phyloP scores from a whole-genome alignment of 2,113 vertebrate genomes.

The Sylvietta virens region DNA sequence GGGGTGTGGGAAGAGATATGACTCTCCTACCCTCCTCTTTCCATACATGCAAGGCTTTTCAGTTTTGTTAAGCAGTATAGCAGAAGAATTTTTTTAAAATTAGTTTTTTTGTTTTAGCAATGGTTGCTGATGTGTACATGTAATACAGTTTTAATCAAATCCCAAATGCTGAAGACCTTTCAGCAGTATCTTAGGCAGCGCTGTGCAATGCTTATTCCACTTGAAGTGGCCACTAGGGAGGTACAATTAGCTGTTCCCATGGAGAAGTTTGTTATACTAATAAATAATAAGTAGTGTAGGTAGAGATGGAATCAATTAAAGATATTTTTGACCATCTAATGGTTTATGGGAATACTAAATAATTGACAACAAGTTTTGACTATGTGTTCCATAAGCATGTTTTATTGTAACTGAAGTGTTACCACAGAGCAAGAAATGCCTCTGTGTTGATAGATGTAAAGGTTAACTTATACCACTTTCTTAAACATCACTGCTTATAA shows the following conservation, averaged over 20 bases:
- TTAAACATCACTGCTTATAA: conserved; percentile 6
- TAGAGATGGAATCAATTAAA: conserved; percentile 94
- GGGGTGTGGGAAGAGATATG: background rate
- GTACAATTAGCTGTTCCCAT: conserved; percentile 92
- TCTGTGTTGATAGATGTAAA: background rate
- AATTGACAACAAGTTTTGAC: conserved; percentile 75
- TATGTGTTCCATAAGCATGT: conserved; percentile 47
- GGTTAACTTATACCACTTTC: conserved; percentile 26
- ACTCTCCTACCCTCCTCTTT: background rate
- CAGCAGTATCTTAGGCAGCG: conserved; percentile 74
- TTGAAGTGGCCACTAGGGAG: conserved; percentile 88
- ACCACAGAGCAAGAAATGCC: conserved; percentile 5
- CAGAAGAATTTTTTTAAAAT: conserved; percentile 66
- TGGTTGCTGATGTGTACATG: conserved; percentile 71
- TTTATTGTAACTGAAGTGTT: conserved; percentile 64
- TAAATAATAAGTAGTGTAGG: conserved; percentile 90
- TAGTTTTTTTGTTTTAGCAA: conserved; percentile 73
- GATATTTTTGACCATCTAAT: conserved; percentile 87
- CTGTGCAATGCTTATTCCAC: conserved; percentile 81
- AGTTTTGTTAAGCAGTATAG: conserved; percentile 65
- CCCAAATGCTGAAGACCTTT: conserved; percentile 78
- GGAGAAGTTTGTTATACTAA: conserved; percentile 90
- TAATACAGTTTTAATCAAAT: conserved; percentile 81
- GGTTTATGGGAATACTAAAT: conserved; percentile 79
- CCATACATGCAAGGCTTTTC: conserved; percentile 25